A percentile compares a stretch with the other conserved stretches of the same genome.
Conservation (phyloP, 2,888 invertebrate genomes). For the Galeopsomyia nigrocyanea region DNA sequence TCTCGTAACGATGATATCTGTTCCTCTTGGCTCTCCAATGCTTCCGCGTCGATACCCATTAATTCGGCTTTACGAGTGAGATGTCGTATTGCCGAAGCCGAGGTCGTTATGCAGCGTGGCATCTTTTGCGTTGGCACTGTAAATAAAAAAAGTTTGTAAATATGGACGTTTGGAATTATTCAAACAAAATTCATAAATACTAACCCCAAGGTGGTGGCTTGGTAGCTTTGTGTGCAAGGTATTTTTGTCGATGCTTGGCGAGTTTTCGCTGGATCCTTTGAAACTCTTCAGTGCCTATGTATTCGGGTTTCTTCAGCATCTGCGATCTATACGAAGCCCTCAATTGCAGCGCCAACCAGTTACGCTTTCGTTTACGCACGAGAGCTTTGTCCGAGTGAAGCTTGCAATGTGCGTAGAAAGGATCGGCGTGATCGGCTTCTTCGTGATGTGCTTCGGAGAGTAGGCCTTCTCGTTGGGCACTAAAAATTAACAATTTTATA, state of each 20-base stretch:
- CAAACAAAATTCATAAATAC: neutral
- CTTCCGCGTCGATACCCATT: slow-evolving; percentile 89
- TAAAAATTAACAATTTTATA: slow-evolving; percentile 60
- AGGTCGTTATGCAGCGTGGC: slow-evolving; percentile 90
- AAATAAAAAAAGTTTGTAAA: slow-evolving; percentile 48
- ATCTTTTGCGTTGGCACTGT: slow-evolving; percentile 94
- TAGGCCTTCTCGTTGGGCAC: slow-evolving; percentile 93
- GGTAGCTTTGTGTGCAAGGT: slow-evolving; percentile 79
- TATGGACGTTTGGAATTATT: too few species aligned
- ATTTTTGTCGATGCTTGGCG: slow-evolving; percentile 88
- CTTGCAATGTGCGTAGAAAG: slow-evolving; percentile 97
- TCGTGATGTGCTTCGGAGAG: slow-evolving; percentile 93
- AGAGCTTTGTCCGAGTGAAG: slow-evolving; percentile 93
- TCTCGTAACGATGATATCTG: slow-evolving; percentile 86
- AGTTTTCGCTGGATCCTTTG: slow-evolving; percentile 84
- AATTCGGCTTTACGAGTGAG: slow-evolving; percentile 88
- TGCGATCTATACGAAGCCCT: slow-evolving; percentile 79
- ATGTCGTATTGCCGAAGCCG: slow-evolving; percentile 88
- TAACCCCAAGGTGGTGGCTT: slow-evolving; percentile 89
- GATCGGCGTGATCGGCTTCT: slow-evolving; percentile 93
- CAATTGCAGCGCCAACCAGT: slow-evolving; percentile 89
- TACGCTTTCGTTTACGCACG: slow-evolving; percentile 83
- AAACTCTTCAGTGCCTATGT: slow-evolving; percentile 78
- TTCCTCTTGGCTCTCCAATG: slow-evolving; percentile 85
- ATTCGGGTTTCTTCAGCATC: slow-evolving; percentile 73